phyloP scores from a whole-genome alignment of 2,888 invertebrate genomes.

The Lamellibrachia satsuma region DNA sequence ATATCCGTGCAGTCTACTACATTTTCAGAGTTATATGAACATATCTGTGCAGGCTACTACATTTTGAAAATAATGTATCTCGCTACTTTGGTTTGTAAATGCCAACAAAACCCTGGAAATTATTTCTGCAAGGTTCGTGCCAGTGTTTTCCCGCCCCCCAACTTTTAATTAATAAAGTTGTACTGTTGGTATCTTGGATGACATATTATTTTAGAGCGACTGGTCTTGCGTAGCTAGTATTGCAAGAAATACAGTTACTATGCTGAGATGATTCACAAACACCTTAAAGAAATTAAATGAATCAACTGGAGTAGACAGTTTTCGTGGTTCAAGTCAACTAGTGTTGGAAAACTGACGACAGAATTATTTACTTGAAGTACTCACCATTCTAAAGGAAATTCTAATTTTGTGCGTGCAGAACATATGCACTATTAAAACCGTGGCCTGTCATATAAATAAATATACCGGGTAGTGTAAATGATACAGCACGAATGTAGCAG shows the following conservation, averaged over 20 bases:
- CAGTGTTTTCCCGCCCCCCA: no score
- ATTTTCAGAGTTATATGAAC: not conserved
- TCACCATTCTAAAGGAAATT: not conserved
- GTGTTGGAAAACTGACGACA: no score
- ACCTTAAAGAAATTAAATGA: not conserved
- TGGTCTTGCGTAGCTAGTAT: not conserved
- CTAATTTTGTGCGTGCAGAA: not conserved
- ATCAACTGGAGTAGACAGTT: not conserved
- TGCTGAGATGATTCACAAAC: not conserved
- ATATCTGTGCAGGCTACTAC: not conserved
- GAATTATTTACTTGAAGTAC: not conserved
- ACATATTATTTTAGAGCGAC: no score
- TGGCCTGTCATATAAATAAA: not conserved
- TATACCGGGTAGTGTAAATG: not conserved
- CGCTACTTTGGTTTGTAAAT: not conserved
- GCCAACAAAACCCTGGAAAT: not conserved
- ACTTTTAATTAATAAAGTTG: no score
- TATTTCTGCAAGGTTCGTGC: not conserved
- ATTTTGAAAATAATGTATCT: not conserved
- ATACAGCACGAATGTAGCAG: not conserved
- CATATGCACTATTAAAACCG: not conserved
- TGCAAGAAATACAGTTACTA: not conserved
- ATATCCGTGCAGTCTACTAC: not conserved
- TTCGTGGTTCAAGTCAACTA: no score
- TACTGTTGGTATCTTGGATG: no score